These are phyloP conservation scores for Rhynchopsitta pachyrhyncha DNA, from an alignment of 2,113 vertebrate genomes.

Conservation along the genomic window DNA sequence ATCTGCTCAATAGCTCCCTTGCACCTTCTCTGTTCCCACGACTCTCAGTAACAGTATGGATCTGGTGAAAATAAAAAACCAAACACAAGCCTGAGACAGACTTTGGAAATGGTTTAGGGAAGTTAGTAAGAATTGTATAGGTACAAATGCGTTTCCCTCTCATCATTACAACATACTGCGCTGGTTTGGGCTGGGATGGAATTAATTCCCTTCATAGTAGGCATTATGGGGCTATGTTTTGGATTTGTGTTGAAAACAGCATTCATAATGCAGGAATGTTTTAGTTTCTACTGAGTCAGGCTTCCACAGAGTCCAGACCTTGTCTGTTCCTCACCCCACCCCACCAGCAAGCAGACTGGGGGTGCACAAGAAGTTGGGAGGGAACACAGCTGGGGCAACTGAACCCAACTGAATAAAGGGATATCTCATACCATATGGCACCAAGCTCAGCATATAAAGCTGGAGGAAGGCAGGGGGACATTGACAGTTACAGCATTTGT, in stretches of 20 bases:
- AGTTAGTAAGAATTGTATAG: not conserved
- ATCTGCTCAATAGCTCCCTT: slow-evolving; percentile 79
- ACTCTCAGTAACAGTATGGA: slow-evolving; percentile 52
- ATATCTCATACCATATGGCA: not conserved
- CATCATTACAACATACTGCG: not conserved
- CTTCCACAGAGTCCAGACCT: not conserved
- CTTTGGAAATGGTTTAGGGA: not conserved
- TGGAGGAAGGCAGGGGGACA: not conserved
- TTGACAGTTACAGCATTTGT: not conserved
- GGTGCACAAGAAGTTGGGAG: not conserved
- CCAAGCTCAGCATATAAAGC: not conserved
- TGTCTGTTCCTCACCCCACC: not conserved
- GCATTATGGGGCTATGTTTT: not conserved
- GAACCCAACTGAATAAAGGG: not conserved
- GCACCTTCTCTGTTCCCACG: slow-evolving; percentile 71
- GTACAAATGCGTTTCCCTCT: not conserved
- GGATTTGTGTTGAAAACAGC: not conserved
- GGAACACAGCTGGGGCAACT: not conserved
- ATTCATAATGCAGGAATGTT: not conserved
- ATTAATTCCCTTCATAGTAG: not conserved
- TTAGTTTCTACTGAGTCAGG: not conserved
- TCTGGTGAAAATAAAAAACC: slow-evolving; percentile 64
- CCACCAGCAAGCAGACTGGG: not conserved
- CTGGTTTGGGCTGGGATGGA: not conserved
- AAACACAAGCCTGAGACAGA: not conserved